Conservation (phyloP, 2,113 vertebrate species). For the Xenopus laevis region DNA sequence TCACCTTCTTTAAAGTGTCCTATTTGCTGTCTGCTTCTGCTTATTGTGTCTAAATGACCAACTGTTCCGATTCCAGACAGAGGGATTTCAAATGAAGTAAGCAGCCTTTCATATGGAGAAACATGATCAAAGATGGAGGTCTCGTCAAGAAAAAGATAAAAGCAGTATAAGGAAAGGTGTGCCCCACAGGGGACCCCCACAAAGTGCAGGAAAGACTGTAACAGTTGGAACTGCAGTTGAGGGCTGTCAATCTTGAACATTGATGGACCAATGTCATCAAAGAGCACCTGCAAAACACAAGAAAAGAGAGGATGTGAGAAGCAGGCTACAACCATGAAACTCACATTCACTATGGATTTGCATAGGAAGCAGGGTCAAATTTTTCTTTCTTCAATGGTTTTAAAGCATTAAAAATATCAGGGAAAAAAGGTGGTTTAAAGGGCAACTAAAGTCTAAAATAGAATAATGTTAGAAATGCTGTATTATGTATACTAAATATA, state of each 20-base stretch:
- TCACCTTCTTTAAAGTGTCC: constrained; percentile 82
- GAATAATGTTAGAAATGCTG: too few relatives aligned
- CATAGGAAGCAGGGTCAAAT: too few relatives aligned
- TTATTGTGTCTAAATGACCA: constrained; percentile 72
- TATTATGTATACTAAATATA: too few relatives aligned
- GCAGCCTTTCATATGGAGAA: constrained; percentile 59
- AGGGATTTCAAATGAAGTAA: constrained; percentile 63
- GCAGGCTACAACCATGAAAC: too few relatives aligned
- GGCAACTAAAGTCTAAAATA: too few relatives aligned
- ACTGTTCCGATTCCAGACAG: constrained; percentile 68
- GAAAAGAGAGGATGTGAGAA: too few relatives aligned
- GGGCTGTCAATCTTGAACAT: constrained; percentile 73
- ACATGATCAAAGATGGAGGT: constrained; percentile 65
- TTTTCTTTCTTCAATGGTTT: too few relatives aligned
- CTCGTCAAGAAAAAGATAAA: constrained; percentile 78
- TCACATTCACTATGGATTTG: background rate
- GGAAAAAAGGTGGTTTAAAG: too few relatives aligned
- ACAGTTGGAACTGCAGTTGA: constrained; percentile 66
- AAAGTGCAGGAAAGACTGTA: constrained; percentile 82
- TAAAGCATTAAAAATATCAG: too few relatives aligned
- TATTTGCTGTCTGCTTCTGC: constrained; percentile 54
- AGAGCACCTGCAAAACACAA: constrained; percentile 74
- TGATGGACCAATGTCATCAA: constrained; percentile 88
- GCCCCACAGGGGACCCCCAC: constrained; percentile 75
- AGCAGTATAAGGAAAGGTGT: constrained; percentile 56